These are phyloP conservation scores for Uria aalge DNA, from an alignment of 2,113 vertebrate genomes.

Conservation along the genomic window DNA sequence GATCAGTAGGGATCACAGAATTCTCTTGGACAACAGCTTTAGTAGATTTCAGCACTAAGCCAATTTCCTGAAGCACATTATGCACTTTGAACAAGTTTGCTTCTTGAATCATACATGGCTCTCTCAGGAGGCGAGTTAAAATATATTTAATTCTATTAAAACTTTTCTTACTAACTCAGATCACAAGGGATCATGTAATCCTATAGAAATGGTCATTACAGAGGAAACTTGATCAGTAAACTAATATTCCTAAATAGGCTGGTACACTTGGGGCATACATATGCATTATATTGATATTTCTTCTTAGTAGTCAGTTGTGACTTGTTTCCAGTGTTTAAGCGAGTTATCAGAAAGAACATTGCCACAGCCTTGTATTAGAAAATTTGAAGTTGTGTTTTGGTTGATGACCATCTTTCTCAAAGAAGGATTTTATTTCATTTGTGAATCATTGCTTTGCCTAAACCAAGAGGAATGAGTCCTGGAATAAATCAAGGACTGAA, in stretches of 20 bases:
- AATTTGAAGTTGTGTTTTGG: not conserved
- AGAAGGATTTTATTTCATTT: not conserved
- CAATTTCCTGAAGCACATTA: slow-evolving; percentile 35
- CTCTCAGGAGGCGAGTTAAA: not conserved
- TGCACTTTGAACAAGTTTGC: not conserved
- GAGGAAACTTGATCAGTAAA: not conserved
- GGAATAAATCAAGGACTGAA: not conserved
- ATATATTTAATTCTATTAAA: slow-evolving; percentile 11
- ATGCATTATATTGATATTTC: not conserved
- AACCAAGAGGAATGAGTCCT: not conserved
- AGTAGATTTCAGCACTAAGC: slow-evolving; percentile 29
- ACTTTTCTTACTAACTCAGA: not conserved
- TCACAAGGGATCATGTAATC: not conserved
- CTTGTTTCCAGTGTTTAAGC: not conserved
- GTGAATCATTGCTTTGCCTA: not conserved
- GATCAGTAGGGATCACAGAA: slow-evolving; percentile 36
- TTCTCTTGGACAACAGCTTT: slow-evolving; percentile 30
- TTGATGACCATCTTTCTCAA: not conserved
- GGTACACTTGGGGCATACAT: not conserved
- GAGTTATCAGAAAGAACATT: not conserved
- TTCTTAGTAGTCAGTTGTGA: not conserved
- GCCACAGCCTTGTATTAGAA: not conserved
- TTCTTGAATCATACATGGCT: not conserved
- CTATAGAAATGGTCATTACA: not conserved
- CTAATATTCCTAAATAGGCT: not conserved